Conservation (phyloP, 1,140 invertebrate species). For the Hestina assimilis region DNA sequence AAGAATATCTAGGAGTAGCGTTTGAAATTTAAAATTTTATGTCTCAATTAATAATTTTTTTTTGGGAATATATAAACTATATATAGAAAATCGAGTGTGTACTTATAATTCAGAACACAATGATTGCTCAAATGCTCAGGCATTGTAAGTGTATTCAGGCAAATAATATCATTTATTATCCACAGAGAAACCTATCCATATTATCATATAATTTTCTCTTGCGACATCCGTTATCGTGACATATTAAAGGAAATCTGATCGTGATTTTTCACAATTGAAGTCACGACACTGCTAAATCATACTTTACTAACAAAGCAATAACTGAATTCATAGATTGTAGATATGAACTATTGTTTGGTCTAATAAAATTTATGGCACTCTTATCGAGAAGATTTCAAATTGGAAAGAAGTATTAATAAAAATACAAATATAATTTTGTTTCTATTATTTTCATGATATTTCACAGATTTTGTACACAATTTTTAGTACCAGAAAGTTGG, state of each 20-base stretch:
- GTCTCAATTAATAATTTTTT: no score
- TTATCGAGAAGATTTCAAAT: no score
- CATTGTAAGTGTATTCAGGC: background rate
- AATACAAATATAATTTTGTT: no score
- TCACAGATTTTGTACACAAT: no score
- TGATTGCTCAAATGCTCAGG: background rate
- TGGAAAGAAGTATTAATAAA: no score
- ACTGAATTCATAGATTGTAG: constrained; percentile 25
- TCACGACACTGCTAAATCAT: constrained; percentile 37
- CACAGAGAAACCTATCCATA: constrained; percentile 14
- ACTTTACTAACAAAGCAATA: constrained; percentile 29
- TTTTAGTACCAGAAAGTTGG: no score
- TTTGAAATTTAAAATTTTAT: no score
- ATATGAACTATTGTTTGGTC: constrained; percentile 25
- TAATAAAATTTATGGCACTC: no score
- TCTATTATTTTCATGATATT: no score
- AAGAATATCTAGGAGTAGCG: no score
- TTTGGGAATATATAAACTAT: no score
- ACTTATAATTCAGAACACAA: constrained; percentile 3
- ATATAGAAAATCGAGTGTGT: background rate
- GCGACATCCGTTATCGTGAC: constrained; percentile 29
- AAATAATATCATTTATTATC: background rate
- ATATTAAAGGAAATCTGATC: constrained; percentile 34
- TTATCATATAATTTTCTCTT: constrained; percentile 31
- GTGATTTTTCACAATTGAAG: constrained; percentile 38